Base-by-base conservation (phyloP, 2,797 vertebrate genomes). In the Alectoris magna region DNA sequence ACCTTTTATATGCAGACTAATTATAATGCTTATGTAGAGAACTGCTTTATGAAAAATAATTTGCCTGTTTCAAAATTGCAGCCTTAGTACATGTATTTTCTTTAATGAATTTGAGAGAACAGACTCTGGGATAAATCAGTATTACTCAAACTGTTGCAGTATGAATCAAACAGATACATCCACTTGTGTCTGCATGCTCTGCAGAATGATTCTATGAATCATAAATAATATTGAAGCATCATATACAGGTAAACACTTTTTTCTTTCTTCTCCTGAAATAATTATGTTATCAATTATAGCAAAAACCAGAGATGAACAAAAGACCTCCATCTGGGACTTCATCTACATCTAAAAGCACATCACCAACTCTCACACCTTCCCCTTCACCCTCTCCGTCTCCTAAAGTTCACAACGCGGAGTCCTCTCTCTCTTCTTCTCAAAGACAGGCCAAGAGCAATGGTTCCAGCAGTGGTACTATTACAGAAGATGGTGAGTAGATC, bases 381-480 rank as follows among this genome's bases (percentile, higher is more conserved):
- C 98, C 98, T 0, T 99, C 99, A 15, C 98, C 99, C 2, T 99
- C 99, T 14, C 98, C 98, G 0, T 99, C 99, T 4, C 99, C 41
- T 96, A 99, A 97, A 75, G 98, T 95, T 95, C 98, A 48, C 41
- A 97, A 58, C 13, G 94, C 90, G 0, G 99, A 99, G 68, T 98
- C 97, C 85, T 99, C 98, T 0, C 95, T 99, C 7, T 98, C 98
- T 26, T 99, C 99, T 2, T 99, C 99, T 29, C 99, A 99, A 85
- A 98, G 98, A 24, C 98, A 98, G 21, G 98, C 99, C 92, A 99
- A 99, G 97, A 99, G 99, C 97, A 99, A 99, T 0, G 99, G 98
- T 76, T 99, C 99, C 89, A 99, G 99, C 97, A 99, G 99, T 2
- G 99, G 99, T 29, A 99, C 99, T 73, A 98, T 99, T 95, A 99